These are phyloP conservation scores for Mesodorylaimus sp. DNA, from an alignment of 2,888 invertebrate genomes.

Conservation along the genomic window DNA sequence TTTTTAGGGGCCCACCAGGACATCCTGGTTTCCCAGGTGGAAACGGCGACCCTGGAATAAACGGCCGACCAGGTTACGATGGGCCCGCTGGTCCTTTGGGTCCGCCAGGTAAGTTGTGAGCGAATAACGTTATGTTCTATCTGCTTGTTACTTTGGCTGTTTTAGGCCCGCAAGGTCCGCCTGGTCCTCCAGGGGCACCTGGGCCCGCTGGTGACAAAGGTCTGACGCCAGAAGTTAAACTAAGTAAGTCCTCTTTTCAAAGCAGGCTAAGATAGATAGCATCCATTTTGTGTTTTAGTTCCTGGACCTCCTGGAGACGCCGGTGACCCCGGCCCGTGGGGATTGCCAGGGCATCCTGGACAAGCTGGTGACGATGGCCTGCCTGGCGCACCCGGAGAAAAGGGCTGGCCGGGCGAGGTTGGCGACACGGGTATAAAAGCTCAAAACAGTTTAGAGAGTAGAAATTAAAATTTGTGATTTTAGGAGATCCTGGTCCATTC, in stretches of 20 bases:
- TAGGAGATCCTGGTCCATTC: conserved; percentile 17
- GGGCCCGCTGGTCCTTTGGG: neutral
- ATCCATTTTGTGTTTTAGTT: too few species aligned
- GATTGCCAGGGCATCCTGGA: conserved; percentile 22
- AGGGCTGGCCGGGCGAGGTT: too few species aligned
- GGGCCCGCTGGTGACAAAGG: conserved; percentile 28
- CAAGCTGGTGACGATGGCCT: conserved; percentile 10
- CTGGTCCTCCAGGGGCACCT: conserved; percentile 26
- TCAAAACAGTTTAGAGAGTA: too few species aligned
- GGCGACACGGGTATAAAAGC: too few species aligned
- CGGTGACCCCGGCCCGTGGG: conserved; percentile 18
- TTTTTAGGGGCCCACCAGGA: conserved; percentile 23
- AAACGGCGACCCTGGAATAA: conserved; percentile 10
- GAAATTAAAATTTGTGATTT: too few species aligned
- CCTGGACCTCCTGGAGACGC: conserved; percentile 19
- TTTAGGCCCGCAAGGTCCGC: conserved; percentile 20
- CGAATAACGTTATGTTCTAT: too few species aligned
- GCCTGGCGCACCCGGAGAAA: conserved; percentile 8
- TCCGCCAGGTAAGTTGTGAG: neutral
- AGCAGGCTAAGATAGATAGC: too few species aligned
- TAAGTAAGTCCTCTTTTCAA: too few species aligned
- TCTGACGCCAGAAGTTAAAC: conserved; percentile 19
- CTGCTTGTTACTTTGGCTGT: too few species aligned
- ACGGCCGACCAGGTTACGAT: conserved; percentile 19
- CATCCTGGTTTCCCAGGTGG: conserved; percentile 24